Conservation (phyloP, 2,888 invertebrate species). For the Cremastinae sp. region DNA sequence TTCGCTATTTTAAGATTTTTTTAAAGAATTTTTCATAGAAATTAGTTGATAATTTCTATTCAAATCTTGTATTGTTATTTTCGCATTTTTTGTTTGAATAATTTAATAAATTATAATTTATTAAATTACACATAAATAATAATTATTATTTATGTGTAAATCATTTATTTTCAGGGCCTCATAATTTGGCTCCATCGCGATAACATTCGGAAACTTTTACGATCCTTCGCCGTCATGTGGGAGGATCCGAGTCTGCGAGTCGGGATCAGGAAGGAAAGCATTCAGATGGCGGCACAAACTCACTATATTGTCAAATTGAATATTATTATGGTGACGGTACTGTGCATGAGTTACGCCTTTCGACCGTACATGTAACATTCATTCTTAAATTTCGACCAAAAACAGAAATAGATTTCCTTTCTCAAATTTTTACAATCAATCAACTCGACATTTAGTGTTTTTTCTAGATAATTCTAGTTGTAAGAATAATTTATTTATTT, state of each 20-base stretch:
- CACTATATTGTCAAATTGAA: neutral
- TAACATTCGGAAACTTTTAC: neutral
- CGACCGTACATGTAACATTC: conserved; percentile 16
- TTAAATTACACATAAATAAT: neutral
- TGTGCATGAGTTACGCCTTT: neutral
- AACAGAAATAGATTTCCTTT: neutral
- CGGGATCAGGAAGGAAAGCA: neutral
- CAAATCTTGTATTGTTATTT: no score
- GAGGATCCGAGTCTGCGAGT: neutral
- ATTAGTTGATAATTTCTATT: no score
- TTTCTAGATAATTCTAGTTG: no score
- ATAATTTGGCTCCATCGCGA: conserved; percentile 14
- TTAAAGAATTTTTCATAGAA: no score
- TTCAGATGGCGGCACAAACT: neutral
- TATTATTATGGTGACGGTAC: neutral
- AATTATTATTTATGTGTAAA: neutral
- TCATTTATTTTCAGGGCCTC: neutral
- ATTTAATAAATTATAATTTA: no score
- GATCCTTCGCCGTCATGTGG: conserved; percentile 14
- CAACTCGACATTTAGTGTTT: no score
- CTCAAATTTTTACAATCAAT: no score
- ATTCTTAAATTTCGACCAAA: neutral
- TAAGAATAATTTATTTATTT: no score
- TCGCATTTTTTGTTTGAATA: no score
- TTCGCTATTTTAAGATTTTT: no score